Percentiles rank a stretch among this genome's conserved stretches.
These are phyloP conservation scores for Otolemur crassicaudatus DNA, from an alignment of 2,797 vertebrate genomes.

Conservation along the genomic window DNA sequence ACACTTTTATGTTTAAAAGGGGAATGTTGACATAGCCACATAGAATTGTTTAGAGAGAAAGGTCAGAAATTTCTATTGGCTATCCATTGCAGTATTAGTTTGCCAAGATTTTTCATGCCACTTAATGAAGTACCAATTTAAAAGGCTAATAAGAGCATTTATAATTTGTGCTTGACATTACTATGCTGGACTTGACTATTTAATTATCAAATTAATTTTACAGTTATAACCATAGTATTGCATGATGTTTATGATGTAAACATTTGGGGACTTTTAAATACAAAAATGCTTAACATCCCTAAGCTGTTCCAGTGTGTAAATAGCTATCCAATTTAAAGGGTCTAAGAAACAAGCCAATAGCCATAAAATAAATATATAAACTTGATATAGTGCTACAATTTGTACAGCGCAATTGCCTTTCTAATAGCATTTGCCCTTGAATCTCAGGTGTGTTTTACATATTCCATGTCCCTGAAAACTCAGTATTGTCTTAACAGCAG, in stretches of 20 bases:
- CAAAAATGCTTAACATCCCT: conserved; percentile 59
- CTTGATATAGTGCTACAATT: not conserved
- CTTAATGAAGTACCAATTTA: conserved; percentile 58
- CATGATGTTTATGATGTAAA: conserved; percentile 59
- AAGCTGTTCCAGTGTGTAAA: conserved; percentile 29
- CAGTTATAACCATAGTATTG: conserved; percentile 26
- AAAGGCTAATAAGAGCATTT: conserved; percentile 61
- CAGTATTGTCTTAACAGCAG: not conserved
- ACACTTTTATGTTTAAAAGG: not conserved
- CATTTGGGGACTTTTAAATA: conserved; percentile 62
- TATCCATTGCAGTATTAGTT: not conserved
- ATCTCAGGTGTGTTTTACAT: not conserved
- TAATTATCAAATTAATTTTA: conserved; percentile 74
- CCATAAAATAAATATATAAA: conserved; percentile 32
- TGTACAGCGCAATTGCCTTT: not conserved
- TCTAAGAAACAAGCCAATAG: conserved; percentile 45
- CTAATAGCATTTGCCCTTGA: not conserved
- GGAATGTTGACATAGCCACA: not conserved
- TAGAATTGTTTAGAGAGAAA: not conserved
- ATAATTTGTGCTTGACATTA: conserved; percentile 67
- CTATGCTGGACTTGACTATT: conserved; percentile 49
- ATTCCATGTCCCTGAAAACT: not conserved
- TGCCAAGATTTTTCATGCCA: conserved; percentile 21
- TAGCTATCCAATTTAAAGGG: conserved; percentile 59
- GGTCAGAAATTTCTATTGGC: not conserved